Evolutionary conservation across 1,140 invertebrate genomes (phyloP).

Genomic region (Cryptotermes secundus): DNA sequence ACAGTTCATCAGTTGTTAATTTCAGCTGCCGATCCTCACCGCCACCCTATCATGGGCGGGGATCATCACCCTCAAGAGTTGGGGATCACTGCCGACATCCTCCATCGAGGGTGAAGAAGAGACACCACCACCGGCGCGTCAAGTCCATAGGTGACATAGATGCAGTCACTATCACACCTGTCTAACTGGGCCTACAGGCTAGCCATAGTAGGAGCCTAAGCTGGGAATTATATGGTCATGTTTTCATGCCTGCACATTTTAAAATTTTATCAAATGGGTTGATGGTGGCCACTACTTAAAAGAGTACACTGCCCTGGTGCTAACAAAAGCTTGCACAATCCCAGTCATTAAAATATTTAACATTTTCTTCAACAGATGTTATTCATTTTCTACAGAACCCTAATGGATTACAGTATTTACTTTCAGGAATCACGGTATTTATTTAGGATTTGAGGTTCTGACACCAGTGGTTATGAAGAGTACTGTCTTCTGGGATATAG

Average conservation of each 20-base stretch:
- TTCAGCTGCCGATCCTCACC: conserved; percentile 43
- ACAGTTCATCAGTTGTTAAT: conserved; percentile 38
- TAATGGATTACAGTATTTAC: too few relatives aligned
- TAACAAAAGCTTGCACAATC: too few relatives aligned
- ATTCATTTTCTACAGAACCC: too few relatives aligned
- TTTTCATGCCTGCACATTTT: background rate
- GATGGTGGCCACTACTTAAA: too few relatives aligned
- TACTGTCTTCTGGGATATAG: too few relatives aligned
- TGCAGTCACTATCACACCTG: conserved; percentile 52
- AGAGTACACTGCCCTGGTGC: too few relatives aligned
- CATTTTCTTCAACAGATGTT: too few relatives aligned
- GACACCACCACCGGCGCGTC: conserved; percentile 61
- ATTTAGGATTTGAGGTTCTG: too few relatives aligned
- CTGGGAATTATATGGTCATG: background rate
- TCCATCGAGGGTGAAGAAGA: conserved; percentile 24
- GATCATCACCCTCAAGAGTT: conserved; percentile 46
- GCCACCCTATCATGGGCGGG: conserved; percentile 50
- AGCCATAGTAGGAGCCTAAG: background rate
- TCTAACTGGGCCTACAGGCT: conserved; percentile 32
- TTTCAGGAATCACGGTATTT: too few relatives aligned
- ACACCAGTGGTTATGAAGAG: too few relatives aligned
- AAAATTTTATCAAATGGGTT: too few relatives aligned
- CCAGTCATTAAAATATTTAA: too few relatives aligned
- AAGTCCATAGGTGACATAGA: conserved; percentile 74
- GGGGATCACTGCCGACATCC: background rate